Conservation (phyloP, 2,113 vertebrate genomes). For the Stegastes partitus region DNA sequence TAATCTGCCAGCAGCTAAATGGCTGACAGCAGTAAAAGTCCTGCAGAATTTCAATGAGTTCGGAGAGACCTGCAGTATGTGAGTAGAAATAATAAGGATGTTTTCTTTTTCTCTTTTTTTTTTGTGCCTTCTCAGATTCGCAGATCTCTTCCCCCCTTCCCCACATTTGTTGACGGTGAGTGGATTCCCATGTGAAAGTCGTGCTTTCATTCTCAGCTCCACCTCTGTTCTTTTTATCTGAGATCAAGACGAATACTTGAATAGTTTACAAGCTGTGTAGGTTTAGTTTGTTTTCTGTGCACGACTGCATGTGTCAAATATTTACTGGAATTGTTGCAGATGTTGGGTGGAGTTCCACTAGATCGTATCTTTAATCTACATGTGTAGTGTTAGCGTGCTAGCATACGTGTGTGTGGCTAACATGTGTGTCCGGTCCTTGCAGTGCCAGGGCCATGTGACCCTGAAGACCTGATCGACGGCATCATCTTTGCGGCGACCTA, state of each 20-base stretch:
- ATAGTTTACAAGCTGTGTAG: neutral
- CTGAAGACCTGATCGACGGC: slow-evolving; percentile 96
- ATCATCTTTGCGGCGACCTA: slow-evolving; percentile 99
- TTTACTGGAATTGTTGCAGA: neutral
- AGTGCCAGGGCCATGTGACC: slow-evolving; percentile 98
- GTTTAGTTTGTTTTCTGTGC: neutral
- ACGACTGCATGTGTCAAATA: neutral
- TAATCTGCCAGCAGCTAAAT: slow-evolving; percentile 21
- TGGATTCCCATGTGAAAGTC: slow-evolving; percentile 23
- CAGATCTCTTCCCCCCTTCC: slow-evolving; percentile 95
- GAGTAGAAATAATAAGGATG: slow-evolving; percentile 17
- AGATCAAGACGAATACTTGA: neutral
- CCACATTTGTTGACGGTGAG: slow-evolving; percentile 97
- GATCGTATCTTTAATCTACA: neutral
- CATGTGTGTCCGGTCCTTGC: slow-evolving; percentile 6
- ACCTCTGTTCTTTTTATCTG: neutral
- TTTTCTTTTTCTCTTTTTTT: neutral
- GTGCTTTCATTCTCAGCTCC: neutral
- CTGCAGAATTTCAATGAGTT: slow-evolving; percentile 35
- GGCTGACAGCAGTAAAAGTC: slow-evolving; percentile 37
- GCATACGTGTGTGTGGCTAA: slow-evolving; percentile 18
- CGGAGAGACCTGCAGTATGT: slow-evolving; percentile 13
- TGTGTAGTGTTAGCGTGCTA: slow-evolving; percentile 5
- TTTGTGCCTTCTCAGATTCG: slow-evolving; percentile 86
- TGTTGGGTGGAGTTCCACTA: neutral